phyloP scores from a whole-genome alignment of 53 echinoderm and acorn worm genomes.

The Apostichopus leukothele region DNA sequence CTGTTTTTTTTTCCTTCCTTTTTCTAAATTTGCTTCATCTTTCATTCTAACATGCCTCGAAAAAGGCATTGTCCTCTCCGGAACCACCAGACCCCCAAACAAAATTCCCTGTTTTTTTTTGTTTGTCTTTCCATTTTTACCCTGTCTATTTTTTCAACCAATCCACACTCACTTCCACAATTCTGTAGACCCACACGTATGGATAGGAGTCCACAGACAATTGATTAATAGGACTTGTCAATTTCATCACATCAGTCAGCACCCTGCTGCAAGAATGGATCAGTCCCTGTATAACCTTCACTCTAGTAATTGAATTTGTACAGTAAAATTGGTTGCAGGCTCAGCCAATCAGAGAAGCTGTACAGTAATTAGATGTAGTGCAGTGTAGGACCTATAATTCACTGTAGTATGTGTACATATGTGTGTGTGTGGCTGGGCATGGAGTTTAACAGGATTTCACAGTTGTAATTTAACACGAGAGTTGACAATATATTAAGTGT shows the following conservation, averaged over 20 bases:
- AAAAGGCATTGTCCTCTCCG: too few relatives aligned
- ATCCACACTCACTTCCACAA: too few relatives aligned
- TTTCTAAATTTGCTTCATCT: background rate
- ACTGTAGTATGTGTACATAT: constrained; percentile 22
- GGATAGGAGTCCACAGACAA: background rate
- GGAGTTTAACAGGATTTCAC: constrained; percentile 36
- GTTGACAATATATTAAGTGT: background rate
- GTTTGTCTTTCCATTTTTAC: too few relatives aligned
- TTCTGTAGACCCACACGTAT: too few relatives aligned
- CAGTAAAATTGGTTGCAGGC: constrained; percentile 15
- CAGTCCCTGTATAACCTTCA: constrained; percentile 23
- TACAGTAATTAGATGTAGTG: constrained; percentile 45
- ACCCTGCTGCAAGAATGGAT: constrained; percentile 29
- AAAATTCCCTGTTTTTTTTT: too few relatives aligned
- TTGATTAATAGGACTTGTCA: constrained; percentile 19
- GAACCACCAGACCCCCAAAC: too few relatives aligned
- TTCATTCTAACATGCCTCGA: too few relatives aligned
- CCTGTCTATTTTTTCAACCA: too few relatives aligned
- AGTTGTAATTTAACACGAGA: constrained; percentile 28
- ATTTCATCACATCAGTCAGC: background rate
- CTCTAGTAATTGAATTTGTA: constrained; percentile 43
- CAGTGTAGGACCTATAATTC: constrained; percentile 14
- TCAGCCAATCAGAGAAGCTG: constrained; percentile 28
- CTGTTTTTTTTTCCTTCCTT: background rate
- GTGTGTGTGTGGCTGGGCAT: too few relatives aligned